Conservation (phyloP, 1,140 invertebrate genomes). For the Trachymyrmex cornetzi region DNA sequence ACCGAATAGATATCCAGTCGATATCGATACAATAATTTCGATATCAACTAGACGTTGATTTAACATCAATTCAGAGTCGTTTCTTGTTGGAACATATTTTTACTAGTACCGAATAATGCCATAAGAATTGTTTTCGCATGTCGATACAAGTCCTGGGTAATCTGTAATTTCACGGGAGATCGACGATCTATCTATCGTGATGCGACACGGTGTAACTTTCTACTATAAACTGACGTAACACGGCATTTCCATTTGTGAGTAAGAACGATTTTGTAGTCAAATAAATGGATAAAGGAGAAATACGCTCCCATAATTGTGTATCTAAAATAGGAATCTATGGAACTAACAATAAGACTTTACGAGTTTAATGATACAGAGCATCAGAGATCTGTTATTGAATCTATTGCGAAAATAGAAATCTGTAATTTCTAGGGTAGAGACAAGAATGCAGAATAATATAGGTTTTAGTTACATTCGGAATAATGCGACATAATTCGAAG, state of each 20-base stretch:
- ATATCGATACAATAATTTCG: too few species aligned
- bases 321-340: conserved; percentile 10
- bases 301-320: conserved; percentile 22
- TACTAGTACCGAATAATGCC: not conserved
- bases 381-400: conserved; percentile 39
- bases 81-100: not conserved
- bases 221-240: conserved; percentile 55
- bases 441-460: not conserved
- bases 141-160: conserved; percentile 25
- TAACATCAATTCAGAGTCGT: too few species aligned
- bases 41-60: too few species aligned
- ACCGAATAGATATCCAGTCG: too few species aligned
- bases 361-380: conserved; percentile 17
- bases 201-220: conserved; percentile 46
- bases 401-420: conserved; percentile 27
- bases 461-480: not conserved
- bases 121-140: conserved; percentile 49
- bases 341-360: conserved; percentile 18
- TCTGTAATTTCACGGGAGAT: conserved; percentile 48
- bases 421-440: not conserved
- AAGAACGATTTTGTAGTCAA: conserved; percentile 28
- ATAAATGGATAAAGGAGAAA: conserved; percentile 34
- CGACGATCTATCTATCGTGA: conserved; percentile 30
- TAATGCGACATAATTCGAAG: not conserved
- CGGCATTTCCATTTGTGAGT: conserved; percentile 35